Percentiles rank a stretch among this genome's conserved stretches.
These are phyloP conservation scores for Deilephila porcellus DNA, from an alignment of 2,888 invertebrate genomes.

Conservation along the genomic window DNA sequence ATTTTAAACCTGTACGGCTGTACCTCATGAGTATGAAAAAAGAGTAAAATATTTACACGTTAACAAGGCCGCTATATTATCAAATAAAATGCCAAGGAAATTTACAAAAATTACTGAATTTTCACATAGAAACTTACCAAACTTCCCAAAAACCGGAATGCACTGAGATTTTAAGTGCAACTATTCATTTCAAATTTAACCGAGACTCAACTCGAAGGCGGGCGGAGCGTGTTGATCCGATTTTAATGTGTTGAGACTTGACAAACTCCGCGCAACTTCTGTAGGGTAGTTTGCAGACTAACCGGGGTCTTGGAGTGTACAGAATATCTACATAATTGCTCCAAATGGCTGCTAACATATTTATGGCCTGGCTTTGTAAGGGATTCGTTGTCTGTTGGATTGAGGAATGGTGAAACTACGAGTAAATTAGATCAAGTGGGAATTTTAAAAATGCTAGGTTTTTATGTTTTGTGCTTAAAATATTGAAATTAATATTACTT, in stretches of 20 bases:
- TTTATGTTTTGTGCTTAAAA: too few relatives aligned
- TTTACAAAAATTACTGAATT: background rate
- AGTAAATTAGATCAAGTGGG: too few relatives aligned
- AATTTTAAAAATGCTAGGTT: too few relatives aligned
- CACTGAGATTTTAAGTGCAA: background rate
- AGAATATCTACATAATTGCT: background rate
- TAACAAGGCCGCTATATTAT: too few relatives aligned
- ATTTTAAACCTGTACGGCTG: too few relatives aligned
- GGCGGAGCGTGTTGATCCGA: slow-evolving; percentile 40
- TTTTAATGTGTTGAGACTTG: slow-evolving; percentile 47
- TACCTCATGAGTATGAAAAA: too few relatives aligned
- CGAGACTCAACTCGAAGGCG: background rate
- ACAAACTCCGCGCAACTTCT: background rate
- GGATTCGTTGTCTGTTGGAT: background rate
- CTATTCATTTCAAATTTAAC: slow-evolving; percentile 25
- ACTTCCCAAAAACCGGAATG: background rate
- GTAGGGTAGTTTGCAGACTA: slow-evolving; percentile 8
- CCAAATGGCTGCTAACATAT: background rate
- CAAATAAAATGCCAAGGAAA: too few relatives aligned
- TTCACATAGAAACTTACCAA: background rate
- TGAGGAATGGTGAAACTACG: too few relatives aligned
- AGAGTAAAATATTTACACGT: too few relatives aligned
- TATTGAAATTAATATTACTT: too few relatives aligned
- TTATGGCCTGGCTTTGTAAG: background rate
- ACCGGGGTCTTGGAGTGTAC: background rate